These are phyloP conservation scores for Microplitis demolitor DNA, from an alignment of 1,140 invertebrate genomes.

Conservation along the genomic window DNA sequence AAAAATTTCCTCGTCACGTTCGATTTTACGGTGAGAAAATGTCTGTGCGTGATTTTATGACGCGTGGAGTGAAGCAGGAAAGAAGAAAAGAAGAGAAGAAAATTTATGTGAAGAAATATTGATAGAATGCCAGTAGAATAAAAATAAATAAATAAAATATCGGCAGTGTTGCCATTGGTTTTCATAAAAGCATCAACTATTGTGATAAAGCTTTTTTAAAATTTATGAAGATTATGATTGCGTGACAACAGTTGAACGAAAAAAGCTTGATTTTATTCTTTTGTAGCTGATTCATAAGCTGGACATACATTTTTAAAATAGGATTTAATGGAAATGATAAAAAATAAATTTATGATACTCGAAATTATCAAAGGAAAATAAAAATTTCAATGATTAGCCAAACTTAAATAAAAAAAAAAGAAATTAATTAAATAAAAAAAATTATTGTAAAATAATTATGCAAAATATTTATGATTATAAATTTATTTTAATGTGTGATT, in stretches of 20 bases:
- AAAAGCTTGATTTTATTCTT: background rate
- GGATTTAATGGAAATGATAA: background rate
- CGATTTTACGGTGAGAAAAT: conserved; percentile 7
- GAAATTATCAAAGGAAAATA: background rate
- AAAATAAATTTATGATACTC: background rate
- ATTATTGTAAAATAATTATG: background rate
- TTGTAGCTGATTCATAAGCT: background rate
- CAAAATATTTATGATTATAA: background rate
- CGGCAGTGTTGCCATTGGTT: background rate
- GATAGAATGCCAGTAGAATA: background rate
- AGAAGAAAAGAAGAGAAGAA: background rate
- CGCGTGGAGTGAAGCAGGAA: background rate
- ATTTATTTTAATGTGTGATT: background rate
- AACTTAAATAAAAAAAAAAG: background rate
- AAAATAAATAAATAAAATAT: background rate
- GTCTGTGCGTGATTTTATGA: conserved; percentile 16
- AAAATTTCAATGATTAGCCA: background rate
- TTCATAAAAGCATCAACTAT: background rate
- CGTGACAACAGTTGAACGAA: background rate
- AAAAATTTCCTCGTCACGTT: background rate
- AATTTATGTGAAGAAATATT: background rate
- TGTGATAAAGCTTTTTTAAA: background rate
- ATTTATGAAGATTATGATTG: background rate
- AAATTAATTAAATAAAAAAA: conserved; percentile 2
- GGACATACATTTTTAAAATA: background rate